Evolutionary conservation across 2,888 invertebrate species (phyloP).

Genomic region (Osmoderma eremita): DNA sequence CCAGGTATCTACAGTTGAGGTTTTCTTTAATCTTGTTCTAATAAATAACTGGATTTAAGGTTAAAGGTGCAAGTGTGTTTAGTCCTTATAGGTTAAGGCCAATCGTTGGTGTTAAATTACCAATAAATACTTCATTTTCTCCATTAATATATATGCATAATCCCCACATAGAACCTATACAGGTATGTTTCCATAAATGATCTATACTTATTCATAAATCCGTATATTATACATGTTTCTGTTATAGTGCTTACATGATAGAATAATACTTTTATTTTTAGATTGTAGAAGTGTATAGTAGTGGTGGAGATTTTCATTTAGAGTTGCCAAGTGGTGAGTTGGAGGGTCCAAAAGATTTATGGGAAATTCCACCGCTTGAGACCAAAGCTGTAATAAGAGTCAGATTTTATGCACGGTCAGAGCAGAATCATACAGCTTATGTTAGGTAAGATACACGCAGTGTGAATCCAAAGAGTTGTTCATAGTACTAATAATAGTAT

Average conservation of each 20-base stretch:
- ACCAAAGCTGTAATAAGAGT: conserved; percentile 89
- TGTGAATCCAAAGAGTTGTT: too few relatives aligned
- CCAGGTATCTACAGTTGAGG: conserved; percentile 68
- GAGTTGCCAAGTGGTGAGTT: conserved; percentile 83
- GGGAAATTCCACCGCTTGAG: conserved; percentile 92
- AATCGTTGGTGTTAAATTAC: conserved; percentile 88
- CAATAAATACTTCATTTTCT: conserved; percentile 89
- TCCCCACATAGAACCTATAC: conserved; percentile 87
- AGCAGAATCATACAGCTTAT: conserved; percentile 86
- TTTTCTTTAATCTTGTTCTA: background rate
- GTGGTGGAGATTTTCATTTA: conserved; percentile 89
- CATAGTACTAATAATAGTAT: too few relatives aligned
- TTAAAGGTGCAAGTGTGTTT: conserved; percentile 84
- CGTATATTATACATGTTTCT: background rate
- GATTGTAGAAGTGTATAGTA: conserved; percentile 85
- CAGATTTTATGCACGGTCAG: conserved; percentile 78
- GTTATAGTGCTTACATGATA: background rate
- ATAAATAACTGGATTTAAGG: conserved; percentile 64
- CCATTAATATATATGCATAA: conserved; percentile 94
- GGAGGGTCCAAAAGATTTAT: conserved; percentile 83
- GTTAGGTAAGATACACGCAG: conserved; percentile 75
- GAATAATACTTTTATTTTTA: conserved; percentile 54
- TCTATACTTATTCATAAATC: background rate
- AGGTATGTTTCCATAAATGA: conserved; percentile 67
- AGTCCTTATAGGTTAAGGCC: conserved; percentile 94